Evolutionary conservation across 2,797 vertebrate species (phyloP), one percentile per base, ranked within the genome.

Genomic region (Syndactyla subalaris): DNA sequence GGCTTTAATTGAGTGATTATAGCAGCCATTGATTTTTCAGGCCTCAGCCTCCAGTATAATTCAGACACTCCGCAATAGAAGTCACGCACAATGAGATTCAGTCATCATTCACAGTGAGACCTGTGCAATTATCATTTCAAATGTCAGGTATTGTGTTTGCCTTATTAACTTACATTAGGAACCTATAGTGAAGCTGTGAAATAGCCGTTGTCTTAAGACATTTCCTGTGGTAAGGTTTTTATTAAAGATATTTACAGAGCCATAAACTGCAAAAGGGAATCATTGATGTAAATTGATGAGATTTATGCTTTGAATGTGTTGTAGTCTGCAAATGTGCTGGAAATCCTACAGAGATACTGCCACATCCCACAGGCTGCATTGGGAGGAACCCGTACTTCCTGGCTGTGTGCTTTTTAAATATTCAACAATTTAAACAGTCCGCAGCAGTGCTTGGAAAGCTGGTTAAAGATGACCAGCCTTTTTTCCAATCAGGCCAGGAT

Each of bases 1-100:
- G 72, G 34, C 58, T 92, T 89, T 93, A 86, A 89, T 36, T 79
- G 91, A 89, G 84, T 89, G 88, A 90, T 88, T 95, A 87, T 81
- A 82, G 78, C 72, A 92, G 30, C 34, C 92, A 38, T 88, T 95
- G 89, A 76, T 96, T 96, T 95, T 92, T 51, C 76, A 95, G 89
- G 57, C 62, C 90, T 92, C 54, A 36, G 10, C 72, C 51, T 85
- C 11, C 0, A 0, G 79, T 76, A 82, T 93, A 78, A 91, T 86
- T 95, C 62, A 95, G 71, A 74, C 36, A 2, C 51, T 95, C 22
- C 0, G 3, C 63, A 46, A 68, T 93, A 74, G 48, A 95, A 93
- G 89, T 87, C 66, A 68, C 2, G 9, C 34, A 17, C 76, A 62
- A 74, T 80, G 4, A 2, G 71, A 88, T 61, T 85, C 78, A 93